Evolutionary conservation across 2,797 vertebrate genomes (phyloP).

Genomic region (Mionectes olivaceus): DNA sequence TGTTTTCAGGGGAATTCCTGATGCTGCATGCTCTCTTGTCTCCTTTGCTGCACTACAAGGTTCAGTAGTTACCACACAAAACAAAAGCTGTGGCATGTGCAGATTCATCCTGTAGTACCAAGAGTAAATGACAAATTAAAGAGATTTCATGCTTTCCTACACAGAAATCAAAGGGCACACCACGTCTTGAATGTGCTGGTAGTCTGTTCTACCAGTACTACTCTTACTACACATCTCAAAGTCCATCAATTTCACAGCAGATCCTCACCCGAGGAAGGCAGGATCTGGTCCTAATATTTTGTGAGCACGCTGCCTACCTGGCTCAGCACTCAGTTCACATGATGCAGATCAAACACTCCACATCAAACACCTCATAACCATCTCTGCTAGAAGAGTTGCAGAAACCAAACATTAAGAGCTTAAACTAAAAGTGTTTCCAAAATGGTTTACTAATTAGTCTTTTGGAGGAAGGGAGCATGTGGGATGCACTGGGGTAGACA

Average conservation of each 20-base stretch:
- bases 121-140: background rate
- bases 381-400: background rate
- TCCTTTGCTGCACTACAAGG: background rate
- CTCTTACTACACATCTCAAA: background rate
- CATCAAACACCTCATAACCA: background rate
- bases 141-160: background rate
- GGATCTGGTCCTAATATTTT: fast-evolving
- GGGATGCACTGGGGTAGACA: background rate
- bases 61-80: background rate
- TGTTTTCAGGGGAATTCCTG: conserved; percentile 43
- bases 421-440: background rate
- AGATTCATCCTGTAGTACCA: background rate
- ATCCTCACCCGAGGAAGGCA: fast-evolving
- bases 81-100: background rate
- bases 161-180: background rate
- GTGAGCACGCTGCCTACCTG: fast-evolving
- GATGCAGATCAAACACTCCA: fast-evolving
- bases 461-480: fast-evolving
- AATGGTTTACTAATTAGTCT: background rate
- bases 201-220: background rate
- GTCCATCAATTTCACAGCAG: background rate
- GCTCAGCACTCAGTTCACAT: fast-evolving
- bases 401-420: background rate
- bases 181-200: fast-evolving
- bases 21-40: background rate